Evolutionary conservation across 1,140 invertebrate genomes (phyloP).

Genomic region (Leguminivora glycinivorella): DNA sequence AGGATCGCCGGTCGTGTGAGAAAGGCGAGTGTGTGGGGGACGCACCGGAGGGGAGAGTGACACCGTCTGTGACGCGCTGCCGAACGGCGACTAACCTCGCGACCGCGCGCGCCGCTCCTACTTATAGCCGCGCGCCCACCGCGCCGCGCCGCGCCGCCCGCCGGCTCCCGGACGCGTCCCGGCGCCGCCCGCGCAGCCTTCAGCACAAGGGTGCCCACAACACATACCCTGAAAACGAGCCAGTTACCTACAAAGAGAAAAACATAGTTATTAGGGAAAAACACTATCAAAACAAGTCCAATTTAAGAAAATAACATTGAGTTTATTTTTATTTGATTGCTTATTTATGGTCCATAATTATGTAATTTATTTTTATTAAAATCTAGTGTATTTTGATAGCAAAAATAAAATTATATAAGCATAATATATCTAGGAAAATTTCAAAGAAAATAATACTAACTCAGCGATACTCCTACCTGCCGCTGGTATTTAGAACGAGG

Average conservation of each 20-base stretch:
- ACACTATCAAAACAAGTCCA: too few relatives aligned
- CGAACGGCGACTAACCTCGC: constrained; percentile 74
- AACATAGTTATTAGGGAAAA: too few relatives aligned
- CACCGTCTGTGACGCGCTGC: constrained; percentile 66
- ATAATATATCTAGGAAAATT: not conserved
- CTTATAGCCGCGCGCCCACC: constrained; percentile 69
- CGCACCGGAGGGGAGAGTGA: constrained; percentile 58
- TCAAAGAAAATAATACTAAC: not conserved
- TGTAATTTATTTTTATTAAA: too few relatives aligned
- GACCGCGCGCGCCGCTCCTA: constrained; percentile 67
- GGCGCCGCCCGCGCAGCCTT: constrained; percentile 39
- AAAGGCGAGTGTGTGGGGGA: constrained; percentile 64
- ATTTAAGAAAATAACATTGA: too few relatives aligned
- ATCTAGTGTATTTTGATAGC: too few relatives aligned
- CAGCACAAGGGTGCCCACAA: not conserved
- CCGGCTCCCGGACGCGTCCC: constrained; percentile 38
- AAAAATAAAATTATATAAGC: too few relatives aligned
- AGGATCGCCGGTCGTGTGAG: constrained; percentile 70
- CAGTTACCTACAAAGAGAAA: too few relatives aligned
- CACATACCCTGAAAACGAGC: too few relatives aligned
- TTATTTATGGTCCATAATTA: too few relatives aligned
- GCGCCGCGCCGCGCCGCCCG: constrained; percentile 33
- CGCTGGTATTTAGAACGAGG: constrained; percentile 1
- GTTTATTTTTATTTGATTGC: too few relatives aligned
- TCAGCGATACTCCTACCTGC: not conserved